Evolutionary conservation across 2,888 invertebrate genomes (phyloP).

Genomic region (Odontomyia ornata): DNA sequence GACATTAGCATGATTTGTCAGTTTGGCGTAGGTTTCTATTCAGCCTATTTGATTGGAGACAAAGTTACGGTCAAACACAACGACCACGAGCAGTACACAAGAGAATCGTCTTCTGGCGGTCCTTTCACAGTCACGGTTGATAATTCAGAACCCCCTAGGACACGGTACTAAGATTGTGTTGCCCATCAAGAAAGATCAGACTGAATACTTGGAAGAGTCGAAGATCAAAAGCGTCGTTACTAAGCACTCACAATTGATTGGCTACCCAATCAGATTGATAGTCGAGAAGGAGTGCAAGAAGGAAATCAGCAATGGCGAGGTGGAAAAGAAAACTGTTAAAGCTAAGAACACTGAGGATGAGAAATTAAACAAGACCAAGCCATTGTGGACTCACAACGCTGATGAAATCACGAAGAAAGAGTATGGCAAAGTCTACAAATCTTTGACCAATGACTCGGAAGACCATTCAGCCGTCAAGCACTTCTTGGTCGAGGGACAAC

Average conservation of each 20-base stretch:
- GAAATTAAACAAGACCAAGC: constrained; percentile 97
- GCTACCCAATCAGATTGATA: constrained; percentile 94
- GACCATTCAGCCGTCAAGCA: constrained; percentile 96
- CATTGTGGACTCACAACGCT: constrained; percentile 96
- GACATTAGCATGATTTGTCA: constrained; percentile 99
- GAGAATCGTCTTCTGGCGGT: constrained; percentile 99
- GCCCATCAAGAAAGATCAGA: constrained; percentile 94
- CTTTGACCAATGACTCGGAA: constrained; percentile 97
- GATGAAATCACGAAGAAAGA: constrained; percentile 97
- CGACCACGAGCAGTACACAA: constrained; percentile 97
- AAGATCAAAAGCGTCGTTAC: constrained; percentile 97
- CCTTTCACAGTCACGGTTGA: constrained; percentile 92
- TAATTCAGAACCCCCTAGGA: constrained; percentile 78
- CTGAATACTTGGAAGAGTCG: constrained; percentile 92
- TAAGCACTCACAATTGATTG: constrained; percentile 99
- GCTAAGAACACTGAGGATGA: constrained; percentile 99
- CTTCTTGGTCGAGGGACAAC: constrained; percentile 91
- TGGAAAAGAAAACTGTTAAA: constrained; percentile 95
- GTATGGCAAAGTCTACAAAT: constrained; percentile 98
- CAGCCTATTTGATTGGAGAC: constrained; percentile 96
- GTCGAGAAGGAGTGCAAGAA: constrained; percentile 98
- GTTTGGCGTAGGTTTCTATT: constrained; percentile 99
- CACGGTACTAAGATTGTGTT: constrained; percentile 96
- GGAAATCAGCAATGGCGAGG: constrained; percentile 94
- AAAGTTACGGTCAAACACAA: constrained; percentile 95